These are phyloP conservation scores for Lepetodrilus schrolli DNA, from an alignment of 2,888 invertebrate genomes.

Conservation along the genomic window DNA sequence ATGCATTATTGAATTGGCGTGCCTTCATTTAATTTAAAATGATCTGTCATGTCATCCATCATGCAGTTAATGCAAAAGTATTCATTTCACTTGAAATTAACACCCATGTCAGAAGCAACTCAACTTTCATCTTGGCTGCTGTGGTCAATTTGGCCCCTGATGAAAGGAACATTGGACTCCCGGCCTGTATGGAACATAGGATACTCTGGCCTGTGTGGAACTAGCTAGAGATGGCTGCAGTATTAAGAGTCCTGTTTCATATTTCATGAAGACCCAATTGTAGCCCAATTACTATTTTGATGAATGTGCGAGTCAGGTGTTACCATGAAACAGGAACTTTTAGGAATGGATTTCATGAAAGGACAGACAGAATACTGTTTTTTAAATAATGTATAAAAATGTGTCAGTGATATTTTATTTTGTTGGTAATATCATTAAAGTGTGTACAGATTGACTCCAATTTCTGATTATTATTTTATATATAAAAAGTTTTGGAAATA, in stretches of 20 bases:
- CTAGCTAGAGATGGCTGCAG: background rate
- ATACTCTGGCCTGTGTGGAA: background rate
- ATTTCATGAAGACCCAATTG: constrained; percentile 21
- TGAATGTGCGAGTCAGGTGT: constrained; percentile 3
- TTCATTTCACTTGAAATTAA: constrained; percentile 26
- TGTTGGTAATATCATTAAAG: too few species aligned
- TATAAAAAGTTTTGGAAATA: too few species aligned
- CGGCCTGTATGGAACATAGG: too few species aligned
- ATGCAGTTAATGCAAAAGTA: constrained; percentile 25
- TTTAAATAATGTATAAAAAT: too few species aligned
- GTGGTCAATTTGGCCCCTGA: constrained; percentile 21
- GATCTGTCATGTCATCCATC: constrained; percentile 9
- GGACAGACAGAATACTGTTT: too few species aligned
- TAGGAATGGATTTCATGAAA: too few species aligned
- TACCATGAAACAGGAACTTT: background rate
- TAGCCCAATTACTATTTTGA: background rate
- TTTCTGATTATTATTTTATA: too few species aligned
- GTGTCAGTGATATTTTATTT: too few species aligned
- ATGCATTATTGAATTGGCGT: constrained; percentile 12
- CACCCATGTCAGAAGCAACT: constrained; percentile 22
- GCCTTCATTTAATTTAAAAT: constrained; percentile 19
- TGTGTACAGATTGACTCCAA: too few species aligned
- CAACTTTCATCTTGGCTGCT: constrained; percentile 22
- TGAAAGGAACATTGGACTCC: too few species aligned
- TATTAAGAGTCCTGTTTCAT: constrained; percentile 25